Percentiles rank a stretch among this genome's conserved stretches.
Evolutionary conservation across 1,140 invertebrate genomes (phyloP).

Genomic region (Homarus americanus): DNA sequence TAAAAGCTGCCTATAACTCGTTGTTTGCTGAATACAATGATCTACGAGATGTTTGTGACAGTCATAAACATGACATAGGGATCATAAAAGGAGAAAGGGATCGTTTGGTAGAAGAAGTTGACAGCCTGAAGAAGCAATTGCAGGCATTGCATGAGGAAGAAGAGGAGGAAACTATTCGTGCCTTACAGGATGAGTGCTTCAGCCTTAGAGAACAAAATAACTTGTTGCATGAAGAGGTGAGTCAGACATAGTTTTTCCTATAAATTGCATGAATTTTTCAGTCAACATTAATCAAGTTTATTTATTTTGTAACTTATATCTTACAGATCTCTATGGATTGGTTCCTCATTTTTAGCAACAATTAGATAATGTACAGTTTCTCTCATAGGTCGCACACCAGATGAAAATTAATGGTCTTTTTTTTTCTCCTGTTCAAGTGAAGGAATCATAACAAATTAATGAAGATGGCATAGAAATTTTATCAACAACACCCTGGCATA

Average conservation of each 20-base stretch:
- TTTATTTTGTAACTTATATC: no score
- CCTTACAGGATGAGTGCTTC: constrained; percentile 71
- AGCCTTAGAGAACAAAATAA: constrained; percentile 72
- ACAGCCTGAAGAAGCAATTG: constrained; percentile 69
- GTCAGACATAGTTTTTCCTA: not conserved
- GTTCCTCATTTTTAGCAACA: no score
- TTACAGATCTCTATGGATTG: no score
- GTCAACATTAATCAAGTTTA: no score
- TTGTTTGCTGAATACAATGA: constrained; percentile 72
- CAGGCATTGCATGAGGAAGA: constrained; percentile 72
- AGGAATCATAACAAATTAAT: no score
- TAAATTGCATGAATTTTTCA: not conserved
- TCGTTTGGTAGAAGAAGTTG: constrained; percentile 66
- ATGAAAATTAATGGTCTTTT: no score
- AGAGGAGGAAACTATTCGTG: constrained; percentile 73
- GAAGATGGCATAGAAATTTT: no score
- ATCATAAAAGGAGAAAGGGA: constrained; percentile 73
- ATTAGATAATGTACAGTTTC: no score
- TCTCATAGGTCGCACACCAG: no score
- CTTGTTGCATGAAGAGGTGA: constrained; percentile 71
- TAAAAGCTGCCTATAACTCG: constrained; percentile 72
- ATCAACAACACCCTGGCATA: no score
- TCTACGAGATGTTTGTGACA: constrained; percentile 63
- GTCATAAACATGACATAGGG: constrained; percentile 63
- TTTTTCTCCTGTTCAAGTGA: no score